Evolutionary conservation across 2,113 vertebrate species (phyloP).

Genomic region (Chaetorhynchus papuensis): DNA sequence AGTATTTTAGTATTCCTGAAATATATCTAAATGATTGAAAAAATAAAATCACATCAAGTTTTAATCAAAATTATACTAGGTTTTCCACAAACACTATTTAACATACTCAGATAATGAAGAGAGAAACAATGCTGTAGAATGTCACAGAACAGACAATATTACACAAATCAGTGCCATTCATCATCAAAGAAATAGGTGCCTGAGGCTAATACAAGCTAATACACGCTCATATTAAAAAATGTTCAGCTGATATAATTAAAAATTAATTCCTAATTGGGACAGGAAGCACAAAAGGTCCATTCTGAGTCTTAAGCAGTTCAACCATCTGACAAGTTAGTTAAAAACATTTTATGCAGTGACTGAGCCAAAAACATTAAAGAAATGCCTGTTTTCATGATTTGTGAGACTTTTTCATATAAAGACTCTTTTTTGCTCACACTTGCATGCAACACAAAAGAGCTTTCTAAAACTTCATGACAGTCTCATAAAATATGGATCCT

Average conservation of each 20-base stretch:
- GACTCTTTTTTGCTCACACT: conserved; percentile 43
- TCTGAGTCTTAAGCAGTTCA: conserved; percentile 49
- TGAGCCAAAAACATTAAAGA: conserved; percentile 43
- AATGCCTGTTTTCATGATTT: conserved; percentile 21
- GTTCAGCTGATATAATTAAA: conserved; percentile 54
- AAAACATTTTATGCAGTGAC: conserved; percentile 33
- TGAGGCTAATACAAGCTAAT: not conserved
- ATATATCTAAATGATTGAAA: not conserved
- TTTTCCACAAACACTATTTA: not conserved
- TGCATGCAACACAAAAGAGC: not conserved
- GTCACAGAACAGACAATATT: not conserved
- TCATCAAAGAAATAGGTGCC: not conserved
- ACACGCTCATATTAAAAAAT: not conserved
- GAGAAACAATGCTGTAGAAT: not conserved
- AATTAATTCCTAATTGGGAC: conserved; percentile 54
- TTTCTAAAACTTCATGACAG: not conserved
- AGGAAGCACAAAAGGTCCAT: conserved; percentile 57
- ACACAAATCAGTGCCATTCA: not conserved
- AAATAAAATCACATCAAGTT: not conserved
- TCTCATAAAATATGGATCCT: not conserved
- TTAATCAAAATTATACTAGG: not conserved
- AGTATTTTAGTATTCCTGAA: not conserved
- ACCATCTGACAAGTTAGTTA: conserved; percentile 56
- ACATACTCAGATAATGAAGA: not conserved
- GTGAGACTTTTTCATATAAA: conserved; percentile 43